Evolutionary conservation across 2,113 vertebrate species (phyloP), one percentile per base, ranked within the genome.

Genomic region (Ciconia stormi): DNA sequence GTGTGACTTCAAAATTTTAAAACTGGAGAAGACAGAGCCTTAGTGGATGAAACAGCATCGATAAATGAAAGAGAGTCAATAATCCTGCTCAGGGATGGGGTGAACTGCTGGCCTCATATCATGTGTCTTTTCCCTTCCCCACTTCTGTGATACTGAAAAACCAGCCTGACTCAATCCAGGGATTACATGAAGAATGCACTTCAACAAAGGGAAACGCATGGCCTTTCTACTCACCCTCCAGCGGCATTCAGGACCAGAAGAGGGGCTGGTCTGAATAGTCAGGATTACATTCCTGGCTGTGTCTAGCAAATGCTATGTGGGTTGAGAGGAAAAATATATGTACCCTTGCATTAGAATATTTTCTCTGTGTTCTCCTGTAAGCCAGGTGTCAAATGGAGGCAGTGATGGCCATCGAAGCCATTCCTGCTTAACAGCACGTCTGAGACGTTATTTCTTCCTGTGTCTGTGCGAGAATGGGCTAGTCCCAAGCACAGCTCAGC

Each of bases 141-240:
- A 70, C 78, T 95, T 76, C 53, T 85, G 66, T 82, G 70, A 79
- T 61, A 38, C 78, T 58, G 17, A 70, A 84, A 96, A 96, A 93
- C 92, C 78, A 66, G 76, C 49, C 83, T 93, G 89, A 87, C 77
- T 86, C 88, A 78, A 77, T 93, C 91, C 89, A 49, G 66, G 95
- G 96, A 92, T 97, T 97, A 97, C 81, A 82, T 2, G 4, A 95
- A 96, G 89, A 97, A 97, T 97, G 89, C 2, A 2, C 40, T 90
- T 79, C 71, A 82, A 97, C 96, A 97, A 97, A 97, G 87, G 53
- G 85, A 96, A 94, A 58, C 1, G 4, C 92, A 58, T 70, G 90
- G 92, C 88, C 92, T 95, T 87, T 92, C 89, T 89, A 27, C 89
- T 96, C 93, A 49, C 61, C 58, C 83, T 87, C 66, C 71, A 76